Conservation (phyloP, 2,888 invertebrate genomes). For the Parnassius orleans region DNA sequence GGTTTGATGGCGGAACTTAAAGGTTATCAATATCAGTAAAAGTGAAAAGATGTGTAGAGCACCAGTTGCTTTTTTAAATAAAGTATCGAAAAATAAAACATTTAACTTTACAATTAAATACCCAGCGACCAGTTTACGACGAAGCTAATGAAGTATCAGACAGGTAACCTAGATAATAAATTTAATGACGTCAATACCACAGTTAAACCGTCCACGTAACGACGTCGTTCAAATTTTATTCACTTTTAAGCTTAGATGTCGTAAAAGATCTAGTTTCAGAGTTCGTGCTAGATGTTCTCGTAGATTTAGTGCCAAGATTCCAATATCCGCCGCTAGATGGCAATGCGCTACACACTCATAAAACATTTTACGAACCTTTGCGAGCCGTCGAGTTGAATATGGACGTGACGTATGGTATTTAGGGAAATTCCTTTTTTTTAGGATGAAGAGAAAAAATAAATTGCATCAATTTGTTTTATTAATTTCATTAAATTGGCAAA, state of each 20-base stretch:
- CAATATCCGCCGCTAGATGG: constrained; percentile 70
- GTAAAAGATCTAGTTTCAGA: constrained; percentile 61
- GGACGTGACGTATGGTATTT: constrained; percentile 4
- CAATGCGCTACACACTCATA: constrained; percentile 59
- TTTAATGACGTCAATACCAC: constrained; percentile 35
- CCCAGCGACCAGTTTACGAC: background rate
- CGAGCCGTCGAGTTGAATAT: constrained; percentile 37
- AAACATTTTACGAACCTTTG: constrained; percentile 57
- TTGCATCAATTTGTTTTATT: too few relatives aligned
- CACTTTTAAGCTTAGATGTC: constrained; percentile 55
- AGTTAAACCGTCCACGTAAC: constrained; percentile 47
- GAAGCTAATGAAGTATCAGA: constrained; percentile 30
- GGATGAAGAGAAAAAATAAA: background rate
- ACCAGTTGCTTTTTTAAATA: too few relatives aligned
- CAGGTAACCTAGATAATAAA: constrained; percentile 31
- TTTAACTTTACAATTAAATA: too few relatives aligned
- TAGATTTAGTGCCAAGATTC: constrained; percentile 54
- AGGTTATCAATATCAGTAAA: too few relatives aligned
- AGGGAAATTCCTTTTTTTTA: background rate
- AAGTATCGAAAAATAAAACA: too few relatives aligned
- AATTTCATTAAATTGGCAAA: too few relatives aligned
- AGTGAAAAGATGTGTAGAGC: too few relatives aligned
- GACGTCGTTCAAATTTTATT: constrained; percentile 68
- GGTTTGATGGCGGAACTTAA: too few relatives aligned
- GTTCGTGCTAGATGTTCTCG: constrained; percentile 40